Conservation (phyloP, 1,140 invertebrate species). For the Brachionus manjavacas region DNA sequence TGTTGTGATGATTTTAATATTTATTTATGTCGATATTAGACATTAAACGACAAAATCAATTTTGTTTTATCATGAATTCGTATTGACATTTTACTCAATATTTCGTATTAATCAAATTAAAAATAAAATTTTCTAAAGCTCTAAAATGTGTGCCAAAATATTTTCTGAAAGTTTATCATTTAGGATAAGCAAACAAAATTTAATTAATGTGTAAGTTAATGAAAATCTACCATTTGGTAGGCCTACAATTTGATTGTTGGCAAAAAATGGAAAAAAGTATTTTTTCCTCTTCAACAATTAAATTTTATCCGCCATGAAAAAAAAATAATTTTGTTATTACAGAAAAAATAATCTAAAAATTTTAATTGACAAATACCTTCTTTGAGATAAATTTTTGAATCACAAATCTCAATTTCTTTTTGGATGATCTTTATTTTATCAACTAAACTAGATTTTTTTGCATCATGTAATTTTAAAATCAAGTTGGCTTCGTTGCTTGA, state of each 20-base stretch:
- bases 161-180: neutral
- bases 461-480: neutral
- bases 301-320: neutral
- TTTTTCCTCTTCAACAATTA: neutral
- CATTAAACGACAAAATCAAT: neutral
- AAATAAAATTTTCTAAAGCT: neutral
- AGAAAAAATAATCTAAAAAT: neutral
- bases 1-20: neutral
- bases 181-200: neutral
- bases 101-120: neutral
- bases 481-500: neutral
- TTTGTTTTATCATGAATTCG: neutral
- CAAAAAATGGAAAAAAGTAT: neutral
- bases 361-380: neutral
- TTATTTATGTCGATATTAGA: neutral
- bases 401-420: slow-evolving; percentile 2
- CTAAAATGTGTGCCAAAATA: neutral
- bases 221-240: neutral
- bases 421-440: neutral
- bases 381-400: slow-evolving; percentile 1
- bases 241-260: neutral
- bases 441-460: neutral
- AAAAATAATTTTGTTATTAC: neutral
- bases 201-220: no score
- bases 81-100: neutral